Base-by-base conservation (phyloP, 2,113 vertebrate genomes). In the Phainopepla nitens region DNA sequence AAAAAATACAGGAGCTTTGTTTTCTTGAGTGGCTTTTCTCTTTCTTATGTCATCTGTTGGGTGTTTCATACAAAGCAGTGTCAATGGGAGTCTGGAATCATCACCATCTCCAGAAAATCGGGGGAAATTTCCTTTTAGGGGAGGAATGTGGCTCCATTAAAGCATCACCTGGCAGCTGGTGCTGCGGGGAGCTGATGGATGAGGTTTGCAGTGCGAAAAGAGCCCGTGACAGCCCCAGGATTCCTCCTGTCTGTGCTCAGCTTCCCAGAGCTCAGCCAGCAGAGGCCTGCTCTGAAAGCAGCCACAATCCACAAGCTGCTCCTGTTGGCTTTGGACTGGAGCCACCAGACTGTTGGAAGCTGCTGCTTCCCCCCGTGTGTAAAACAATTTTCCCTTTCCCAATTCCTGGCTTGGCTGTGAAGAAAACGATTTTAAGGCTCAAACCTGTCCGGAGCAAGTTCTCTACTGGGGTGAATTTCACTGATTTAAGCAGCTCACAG, bases 41-140 rank as follows among this genome's bases (percentile, higher is more conserved):
- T 62, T 79, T 41, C 2, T 45, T 31, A 1, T 22, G 47, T 44
- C 53, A 64, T 33, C 27, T 61, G 9, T 17, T 28, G 73, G 77
- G 15, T 33, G 20, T 65, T 72, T 22, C 22, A 10, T 1, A 11
- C 65, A 47, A 22, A 84, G 45, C 53, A 17, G 23, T 0, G 35
- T 7, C 62, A 13, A 1, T 25, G 22, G 33, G 4, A 36, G 22
- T 5, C 53, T 87, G 77, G 31, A 27, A 65, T 10, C 68, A 36
- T 4, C 77, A 6, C 24, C 18, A 13, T 0, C 35, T 35, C 68
- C 62, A 57, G 45, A 21, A 12, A 3, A 36, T 12, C 9, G 8
- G n/a, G 71, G 57, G 2, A 81, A 80, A 60, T 2, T 0, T 1
- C 2, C 0, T 10, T 16, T 16, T 8, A 15, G 41, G 54, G 35